Evolutionary conservation across 2,797 vertebrate species (phyloP).

Genomic region (Urosaurus nigricauda): DNA sequence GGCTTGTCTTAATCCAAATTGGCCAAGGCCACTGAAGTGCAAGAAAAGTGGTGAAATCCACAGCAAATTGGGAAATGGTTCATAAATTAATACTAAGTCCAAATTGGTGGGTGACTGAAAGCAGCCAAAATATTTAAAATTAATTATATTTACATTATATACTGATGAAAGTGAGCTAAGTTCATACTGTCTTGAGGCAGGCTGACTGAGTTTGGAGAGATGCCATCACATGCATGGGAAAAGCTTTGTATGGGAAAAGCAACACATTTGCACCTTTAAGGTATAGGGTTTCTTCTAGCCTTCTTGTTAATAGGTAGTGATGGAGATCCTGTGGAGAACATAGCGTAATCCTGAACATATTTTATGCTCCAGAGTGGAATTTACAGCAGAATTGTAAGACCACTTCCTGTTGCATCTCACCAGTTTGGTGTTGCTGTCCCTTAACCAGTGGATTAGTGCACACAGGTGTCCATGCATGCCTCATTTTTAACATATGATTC

Average conservation of each 20-base stretch:
- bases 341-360: background rate
- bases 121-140: background rate
- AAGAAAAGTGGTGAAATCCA: too few species aligned
- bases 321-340: background rate
- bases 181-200: background rate
- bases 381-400: background rate
- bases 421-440: background rate
- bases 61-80: background rate
- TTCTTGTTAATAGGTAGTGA: background rate
- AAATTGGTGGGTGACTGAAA: background rate
- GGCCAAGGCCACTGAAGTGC: too few species aligned
- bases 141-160: background rate
- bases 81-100: background rate
- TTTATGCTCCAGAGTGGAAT: background rate
- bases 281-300: conserved; percentile 33
- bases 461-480: background rate
- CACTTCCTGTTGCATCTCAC: background rate
- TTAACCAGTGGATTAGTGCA: background rate
- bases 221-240: background rate
- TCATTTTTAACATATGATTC: background rate
- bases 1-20: background rate
- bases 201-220: background rate
- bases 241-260: background rate
- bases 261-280: conserved; percentile 11
- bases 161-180: background rate